These are phyloP conservation scores for Danionella dracula DNA, from an alignment of 2,797 vertebrate species.

Conservation along the genomic window DNA sequence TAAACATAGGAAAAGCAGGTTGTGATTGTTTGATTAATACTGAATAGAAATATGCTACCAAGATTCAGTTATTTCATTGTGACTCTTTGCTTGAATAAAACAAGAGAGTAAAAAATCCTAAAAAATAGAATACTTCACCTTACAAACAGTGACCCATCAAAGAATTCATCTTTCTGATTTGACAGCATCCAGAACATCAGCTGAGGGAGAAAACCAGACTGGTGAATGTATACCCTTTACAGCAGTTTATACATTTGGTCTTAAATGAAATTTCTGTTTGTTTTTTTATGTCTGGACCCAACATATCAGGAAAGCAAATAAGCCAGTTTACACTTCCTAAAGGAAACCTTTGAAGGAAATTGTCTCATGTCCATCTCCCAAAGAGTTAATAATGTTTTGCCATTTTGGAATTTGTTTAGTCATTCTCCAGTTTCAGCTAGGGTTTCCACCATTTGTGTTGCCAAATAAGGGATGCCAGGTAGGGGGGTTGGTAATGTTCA, in stretches of 20 bases:
- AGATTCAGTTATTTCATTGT: background rate
- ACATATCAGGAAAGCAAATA: background rate
- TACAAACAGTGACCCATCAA: background rate
- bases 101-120: background rate
- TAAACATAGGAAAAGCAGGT: conserved; percentile 15
- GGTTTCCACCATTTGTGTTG: too few relatives aligned
- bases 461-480: too few relatives aligned
- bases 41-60: background rate
- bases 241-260: too few relatives aligned
- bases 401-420: too few relatives aligned
- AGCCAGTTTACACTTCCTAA: background rate
- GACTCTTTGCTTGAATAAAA: background rate
- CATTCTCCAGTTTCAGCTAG: too few relatives aligned
- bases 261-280: conserved; percentile 7
- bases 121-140: background rate
- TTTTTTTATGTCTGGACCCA: background rate
- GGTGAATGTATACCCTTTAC: too few relatives aligned
- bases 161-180: too few relatives aligned
- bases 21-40: conserved; percentile 12
- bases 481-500: too few relatives aligned
- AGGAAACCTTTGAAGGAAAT: background rate
- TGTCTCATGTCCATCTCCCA: too few relatives aligned
- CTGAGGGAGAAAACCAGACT: too few relatives aligned
- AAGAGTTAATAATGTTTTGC: too few relatives aligned
- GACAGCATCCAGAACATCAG: too few relatives aligned